Evolutionary conservation across 2,113 vertebrate genomes (phyloP), one percentile per base, ranked within the genome.

Genomic region (Talpa occidentalis): DNA sequence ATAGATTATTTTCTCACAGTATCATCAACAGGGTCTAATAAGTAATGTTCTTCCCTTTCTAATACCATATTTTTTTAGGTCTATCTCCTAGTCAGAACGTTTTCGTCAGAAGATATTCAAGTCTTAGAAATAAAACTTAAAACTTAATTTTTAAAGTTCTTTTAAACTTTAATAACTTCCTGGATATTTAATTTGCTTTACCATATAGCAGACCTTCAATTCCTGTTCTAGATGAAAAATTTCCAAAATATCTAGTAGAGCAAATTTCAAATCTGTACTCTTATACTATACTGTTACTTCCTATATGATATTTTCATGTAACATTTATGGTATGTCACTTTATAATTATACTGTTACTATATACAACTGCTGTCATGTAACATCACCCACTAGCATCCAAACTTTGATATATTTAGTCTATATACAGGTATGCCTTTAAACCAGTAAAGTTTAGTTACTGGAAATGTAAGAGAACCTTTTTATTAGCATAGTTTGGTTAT

Each of bases 401-500:
- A 79, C 16, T 83, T 93, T 74, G 49, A 42, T 93, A 49, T 52
- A n/a, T 30, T 11, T 91, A 73, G 26, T 85, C 17, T 80, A 56
- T 91, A 26, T 82, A 59, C 10, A 90, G 6, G 5, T 93, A 88
- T 77, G 8, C 37, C 14, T 82, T 96, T 67, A 72, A 93, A 21
- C 17, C 32, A 81, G 10, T 86, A 56, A 95, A 26, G 30, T 83
- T 89, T 76, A 92, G 70, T 80, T 69, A 64, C 60, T 83, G 8
- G 59, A 82, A 93, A 78, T 85, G 1, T 62, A 26, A 87, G 15
- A 90, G 16, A 69, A 40, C 22, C 10, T 88, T 84, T 84, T 92
- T 56, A 81, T 73, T 90, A 87, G 59, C 60, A 91, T 35, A 30
- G 54, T 35, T 93, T 96, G n/a, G 67, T 80, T 95, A 66, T 77